A percentile compares a stretch with the other conserved stretches of the same genome.
These are phyloP conservation scores for Paracanthobrama guichenoti DNA, from an alignment of 2,113 vertebrate species.

Conservation along the genomic window DNA sequence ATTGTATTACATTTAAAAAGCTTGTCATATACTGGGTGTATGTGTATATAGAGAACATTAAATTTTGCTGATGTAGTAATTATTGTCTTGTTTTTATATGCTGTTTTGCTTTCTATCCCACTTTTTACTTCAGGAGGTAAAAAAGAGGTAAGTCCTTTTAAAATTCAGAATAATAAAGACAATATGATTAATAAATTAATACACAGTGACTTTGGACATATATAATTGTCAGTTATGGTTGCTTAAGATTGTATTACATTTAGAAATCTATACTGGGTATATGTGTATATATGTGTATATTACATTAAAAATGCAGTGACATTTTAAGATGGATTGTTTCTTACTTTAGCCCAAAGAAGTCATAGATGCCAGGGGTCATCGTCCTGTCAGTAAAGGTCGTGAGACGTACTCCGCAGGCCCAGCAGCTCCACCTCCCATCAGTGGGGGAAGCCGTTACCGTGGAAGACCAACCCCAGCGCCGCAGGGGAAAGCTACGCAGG, in stretches of 20 bases:
- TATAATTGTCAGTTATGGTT: too few species aligned
- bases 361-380: conserved; percentile 69
- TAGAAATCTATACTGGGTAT: too few species aligned
- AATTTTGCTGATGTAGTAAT: not conserved
- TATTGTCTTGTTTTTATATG: not conserved
- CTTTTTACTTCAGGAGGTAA: not conserved
- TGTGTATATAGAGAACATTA: too few species aligned
- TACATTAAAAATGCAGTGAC: not conserved
- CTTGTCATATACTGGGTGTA: too few species aligned
- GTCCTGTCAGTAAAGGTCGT: conserved; percentile 64
- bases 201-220: too few species aligned
- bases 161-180: not conserved
- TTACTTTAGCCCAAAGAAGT: accelerated
- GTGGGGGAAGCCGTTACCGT: conserved; percentile 63
- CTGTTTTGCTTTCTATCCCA: not conserved
- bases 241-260: too few species aligned
- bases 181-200: too few species aligned
- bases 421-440: conserved; percentile 73
- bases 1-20: too few species aligned
- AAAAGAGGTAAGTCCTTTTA: conserved; percentile 11
- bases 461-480: conserved; percentile 67
- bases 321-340: not conserved
- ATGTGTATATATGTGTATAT: not conserved
- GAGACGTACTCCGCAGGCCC: conserved; percentile 52
- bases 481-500: not conserved